Percentiles rank a stretch among this genome's conserved stretches.
phyloP scores from a whole-genome alignment of 1,140 invertebrate species.

The Sweltsa coloradensis region DNA sequence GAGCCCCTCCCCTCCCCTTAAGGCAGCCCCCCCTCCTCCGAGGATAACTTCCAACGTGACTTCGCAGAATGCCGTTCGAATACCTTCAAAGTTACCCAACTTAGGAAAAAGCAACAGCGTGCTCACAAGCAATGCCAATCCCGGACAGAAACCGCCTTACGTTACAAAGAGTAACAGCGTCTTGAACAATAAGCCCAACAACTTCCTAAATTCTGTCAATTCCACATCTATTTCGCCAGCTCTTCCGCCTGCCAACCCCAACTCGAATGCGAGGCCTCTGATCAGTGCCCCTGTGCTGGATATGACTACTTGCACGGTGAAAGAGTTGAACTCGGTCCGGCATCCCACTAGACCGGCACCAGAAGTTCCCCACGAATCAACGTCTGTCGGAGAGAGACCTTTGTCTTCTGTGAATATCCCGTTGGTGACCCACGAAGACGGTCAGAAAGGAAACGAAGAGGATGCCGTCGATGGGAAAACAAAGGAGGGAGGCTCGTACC shows the following conservation, averaged over 20 bases:
- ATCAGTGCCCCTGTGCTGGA: slow-evolving; percentile 70
- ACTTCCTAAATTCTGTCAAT: no score
- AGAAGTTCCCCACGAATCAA: slow-evolving; percentile 34
- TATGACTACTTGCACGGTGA: slow-evolving; percentile 59
- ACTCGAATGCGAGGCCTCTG: slow-evolving; percentile 47
- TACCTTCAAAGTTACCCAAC: slow-evolving; percentile 25
- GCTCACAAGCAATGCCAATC: background rate
- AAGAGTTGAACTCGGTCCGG: slow-evolving; percentile 27
- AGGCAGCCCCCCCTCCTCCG: slow-evolving; percentile 29
- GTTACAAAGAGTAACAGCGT: no score
- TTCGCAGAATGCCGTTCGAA: slow-evolving; percentile 28
- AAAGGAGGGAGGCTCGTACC: no score
- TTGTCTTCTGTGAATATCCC: no score
- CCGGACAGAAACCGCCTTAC: no score
- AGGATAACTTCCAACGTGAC: slow-evolving; percentile 35
- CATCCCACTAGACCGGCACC: slow-evolving; percentile 37
- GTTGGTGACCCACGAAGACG: no score
- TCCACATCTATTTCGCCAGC: slow-evolving; percentile 35
- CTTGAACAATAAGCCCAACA: slow-evolving; percentile 6
- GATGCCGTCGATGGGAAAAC: no score
- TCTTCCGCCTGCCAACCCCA: slow-evolving; percentile 41
- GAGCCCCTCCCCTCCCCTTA: no score
- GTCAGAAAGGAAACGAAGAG: no score
- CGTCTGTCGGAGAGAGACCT: slow-evolving; percentile 12
- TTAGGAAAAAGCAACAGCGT: slow-evolving; percentile 28